Evolutionary conservation across 2,888 invertebrate species (phyloP), one percentile per base, ranked within the genome.

Genomic region (Balanococcus diminutus): DNA sequence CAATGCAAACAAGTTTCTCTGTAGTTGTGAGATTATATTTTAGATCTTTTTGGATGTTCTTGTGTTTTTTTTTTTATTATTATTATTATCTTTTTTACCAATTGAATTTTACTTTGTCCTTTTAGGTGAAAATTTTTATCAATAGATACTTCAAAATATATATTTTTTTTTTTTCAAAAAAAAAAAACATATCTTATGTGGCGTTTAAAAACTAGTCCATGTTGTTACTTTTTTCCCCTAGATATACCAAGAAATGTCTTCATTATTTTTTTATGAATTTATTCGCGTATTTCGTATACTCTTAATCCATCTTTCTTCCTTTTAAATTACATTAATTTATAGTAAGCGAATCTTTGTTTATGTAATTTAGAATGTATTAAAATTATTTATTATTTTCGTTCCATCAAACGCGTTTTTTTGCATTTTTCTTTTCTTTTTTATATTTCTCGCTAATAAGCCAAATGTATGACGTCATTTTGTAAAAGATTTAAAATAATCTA

Each of bases 1-100:
- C 75, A 85, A 46, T 75, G 79, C 72, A 79, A 75, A 79, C 85
- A 85, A 85, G 85, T 85, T 75, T 79, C 85, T 5, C 46, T 85
- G 46, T 85, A 85, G 75, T 36, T 79, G 75, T 79, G 75, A 79
- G 31, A 75, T 75, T 31, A 25, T 75, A 75, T 79, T 79, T 72
- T 79, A 79, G 3, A 36, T 79, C 9, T 36, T 79, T 79, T 79
- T 67, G 28, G 0, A 67, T 67, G n/a, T 79, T 79, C 6, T 22
- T 22, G n/a, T 46, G 11, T 42, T 11, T 79, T 36, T 36, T 79
- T 79, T 79, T 79, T 36, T 28, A 72, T 14, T 72, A 32, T 25
- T 14, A 61, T 67, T 5, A 36, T 6, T 14, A 6, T 56, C 19
- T 56, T 28, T 67, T 28, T 31, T 67, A 28, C 67, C 6, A 4